Base-by-base conservation (phyloP, 2,888 invertebrate species). In the Hedya salicella region DNA sequence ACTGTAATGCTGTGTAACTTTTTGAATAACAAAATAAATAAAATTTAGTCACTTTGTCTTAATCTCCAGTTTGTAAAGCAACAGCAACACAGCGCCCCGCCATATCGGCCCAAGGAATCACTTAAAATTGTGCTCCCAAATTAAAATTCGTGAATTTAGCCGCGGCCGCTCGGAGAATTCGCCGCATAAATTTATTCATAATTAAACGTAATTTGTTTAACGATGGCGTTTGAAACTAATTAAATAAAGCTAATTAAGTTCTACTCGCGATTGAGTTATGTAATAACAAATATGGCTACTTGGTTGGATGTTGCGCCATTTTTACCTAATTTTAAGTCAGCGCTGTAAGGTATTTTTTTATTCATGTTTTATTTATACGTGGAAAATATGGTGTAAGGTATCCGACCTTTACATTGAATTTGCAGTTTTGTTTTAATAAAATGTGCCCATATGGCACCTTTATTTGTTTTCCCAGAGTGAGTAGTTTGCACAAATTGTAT, bases 91-190 rank as follows among this genome's bases (percentile, higher is more conserved):
- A 68, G 59, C 65, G 56, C 71, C 68, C 44, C 60, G 65, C 66
- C 71, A 73, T 85, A 85, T 86, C 85, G 75, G 75, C 73, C 84
- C 86, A 85, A 87, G 83, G 80, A 83, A 87, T 86, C 85, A 79
- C 76, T 81, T 80, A 81, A 82, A 83, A 81, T 81, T 79, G 81
- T 80, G 81, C 71, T 75, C 71, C 79, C 86, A 86, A 89, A 90
- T 89, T 89, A 89, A 89, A 89, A 89, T 89, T 84, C 81, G 86
- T 82, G 83, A 87, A 85, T 85, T 84, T 78, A 81, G 85, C 85
- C 81, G 76, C 77, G 81, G 78, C 70, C 73, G 78, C 70, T 73
- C 75, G 72, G 73, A 69, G 75, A 75, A 68, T 77, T 78, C 71
- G 71, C 72, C 76, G 74, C 78, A 80, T 83, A 82, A 78, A 82